Base-by-base conservation (phyloP, 2,113 vertebrate species). In the Blennius ocellaris region DNA sequence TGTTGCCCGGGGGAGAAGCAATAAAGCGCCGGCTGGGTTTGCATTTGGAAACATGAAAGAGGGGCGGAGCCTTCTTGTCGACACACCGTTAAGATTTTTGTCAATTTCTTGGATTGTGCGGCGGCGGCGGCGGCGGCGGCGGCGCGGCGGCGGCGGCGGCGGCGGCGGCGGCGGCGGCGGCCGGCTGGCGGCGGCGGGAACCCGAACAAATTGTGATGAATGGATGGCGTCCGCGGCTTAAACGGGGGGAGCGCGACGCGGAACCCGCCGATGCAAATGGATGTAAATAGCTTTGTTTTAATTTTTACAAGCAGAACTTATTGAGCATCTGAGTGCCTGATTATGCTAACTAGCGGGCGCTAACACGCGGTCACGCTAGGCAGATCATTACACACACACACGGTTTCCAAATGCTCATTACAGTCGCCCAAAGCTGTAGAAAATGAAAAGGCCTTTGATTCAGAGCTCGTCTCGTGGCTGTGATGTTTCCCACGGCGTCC, bases 241-340 rank as follows among this genome's bases (percentile, higher is more conserved):
- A 84, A 73, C 64, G 69, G 30, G n/a, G 50, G 65, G 53, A 7
- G 73, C 66, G 54, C 52, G 58, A 65, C 74, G 68, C 67, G 50
- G 73, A 80, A 71, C 63, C 73, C 8, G 38, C 69, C 73, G 72
- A 69, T 77, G 61, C 47, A 82, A 87, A 89, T 85, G 0, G 66
- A 86, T 80, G 87, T 72, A 83, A 86, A 88, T 80, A 63, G 84
- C 69, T 72, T 70, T 83, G 82, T 85, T 82, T 89, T 84, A 69
- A 87, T 84, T 81, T n/a, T n/a, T 83, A 74, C 74, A 61, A 74
- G 57, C 69, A 64, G 36, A 73, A 76, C 73, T 30, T 43, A 52
- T 69, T 67, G 80, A 75, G 58, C 49, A 53, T 83, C 53, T 48
- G 49, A 54, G 52, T 64, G 69, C 58, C 69, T 59, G 71, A 88